Base-by-base conservation (phyloP, 2,797 vertebrate genomes). In the Lithobates sylvaticus region DNA sequence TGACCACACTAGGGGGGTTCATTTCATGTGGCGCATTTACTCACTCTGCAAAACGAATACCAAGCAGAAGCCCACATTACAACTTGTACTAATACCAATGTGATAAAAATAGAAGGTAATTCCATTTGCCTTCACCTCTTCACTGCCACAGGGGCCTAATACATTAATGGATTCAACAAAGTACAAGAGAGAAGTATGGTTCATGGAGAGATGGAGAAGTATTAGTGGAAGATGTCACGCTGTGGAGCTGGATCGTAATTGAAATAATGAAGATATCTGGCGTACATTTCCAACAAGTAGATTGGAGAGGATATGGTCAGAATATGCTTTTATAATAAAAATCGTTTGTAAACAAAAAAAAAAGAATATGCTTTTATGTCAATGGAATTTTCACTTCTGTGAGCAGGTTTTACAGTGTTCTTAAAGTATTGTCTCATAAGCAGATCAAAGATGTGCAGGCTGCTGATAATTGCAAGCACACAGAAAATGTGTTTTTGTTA, bases 31-130 rank as follows among this genome's bases (percentile, higher is more conserved):
- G 76, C 39, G 39, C 76, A 72, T 72, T 72, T 78, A 71, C n/a
- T 65, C 68, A 58, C 23, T 72, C 13, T 39, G 75, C 54, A 50
- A 29, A 80, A 76, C 65, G 64, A 76, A 76, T 34, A 68, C 44
- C 42, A 84, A 72, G 36, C 34, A 65, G 67, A 78, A 47, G 36
- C 26, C 69, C 76, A 65, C 54, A 73, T 64, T n/a, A 78, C 34
- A 72, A 73, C 68, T 72, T 72, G 67, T 84, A 10, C 44, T 84
- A 84, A 84, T 78, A 78, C 68, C 65, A 36, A 65, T 72, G 50
- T 72, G 69, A 64, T 72, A 84, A 84, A 84, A 84, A 78, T 84
- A 84, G 83, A 84, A 84, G 64, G 68, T 73, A 84, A 84, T 84
- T 84, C 76, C 18, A 84, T 84, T 84, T 84, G 68, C 76, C 36